Evolutionary conservation across 2,113 vertebrate species (phyloP), one percentile per base, ranked within the genome.

Genomic region (Oostethus manadensis): DNA sequence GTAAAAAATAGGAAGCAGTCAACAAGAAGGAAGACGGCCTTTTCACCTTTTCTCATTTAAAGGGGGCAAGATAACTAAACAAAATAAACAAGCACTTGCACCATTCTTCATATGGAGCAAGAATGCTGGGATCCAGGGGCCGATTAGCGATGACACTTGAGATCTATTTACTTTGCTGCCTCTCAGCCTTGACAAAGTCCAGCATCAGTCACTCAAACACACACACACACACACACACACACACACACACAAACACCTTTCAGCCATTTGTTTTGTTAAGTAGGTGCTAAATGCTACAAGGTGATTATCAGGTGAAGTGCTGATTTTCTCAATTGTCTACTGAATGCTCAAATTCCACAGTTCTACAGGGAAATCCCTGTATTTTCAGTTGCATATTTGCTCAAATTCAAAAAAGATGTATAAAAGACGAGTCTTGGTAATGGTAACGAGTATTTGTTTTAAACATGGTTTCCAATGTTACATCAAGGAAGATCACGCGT

Each of bases 251-350:
- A 63, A 55, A 40, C 56, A 59, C 64, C 57, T 58, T 29, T 16
- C 15, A 73, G 70, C 91, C 92, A 93, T 93, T 92, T 93, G 93
- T 90, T 91, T 90, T 90, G 83, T 90, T 91, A 89, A 92, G 87
- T 88, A 88, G 71, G 75, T 86, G 89, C 74, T 87, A 90, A 92
- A 94, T 83, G 90, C 84, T 88, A 88, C 84, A 81, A 90, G 87
- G 87, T 86, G 87, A 90, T 91, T 89, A 91, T 85, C 77, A 83
- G 75, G 64, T 13, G 73, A 68, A 60, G 58, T 46, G 58, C 65
- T 57, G 85, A 80, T 74, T 79, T 71, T 63, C 71, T 74, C 77
- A 62, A 67, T 70, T 72, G 79, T 82, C 35, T 55, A 7, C 29
- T 21, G 33, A 13, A 38, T 18, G n/a, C 5, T 38, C 13, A 50